Percentiles rank a stretch among this genome's conserved stretches.
Evolutionary conservation across 2,888 invertebrate species (phyloP).

Genomic region (Apantesis nais): DNA sequence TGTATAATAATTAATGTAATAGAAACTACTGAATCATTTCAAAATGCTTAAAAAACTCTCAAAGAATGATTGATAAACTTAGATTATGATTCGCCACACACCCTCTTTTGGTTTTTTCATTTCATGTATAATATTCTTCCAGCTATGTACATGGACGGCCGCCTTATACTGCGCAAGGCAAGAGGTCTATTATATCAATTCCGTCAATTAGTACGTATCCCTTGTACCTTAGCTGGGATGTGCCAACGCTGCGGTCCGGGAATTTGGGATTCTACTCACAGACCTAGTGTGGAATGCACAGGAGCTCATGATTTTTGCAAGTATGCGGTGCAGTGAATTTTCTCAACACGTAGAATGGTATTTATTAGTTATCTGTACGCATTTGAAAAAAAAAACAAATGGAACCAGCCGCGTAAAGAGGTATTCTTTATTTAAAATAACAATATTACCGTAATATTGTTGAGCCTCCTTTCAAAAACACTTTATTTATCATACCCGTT

Average conservation of each 20-base stretch:
- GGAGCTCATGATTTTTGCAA: conserved; percentile 88
- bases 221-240: conserved; percentile 94
- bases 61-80: too few relatives aligned
- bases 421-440: conserved; percentile 13
- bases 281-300: conserved; percentile 93
- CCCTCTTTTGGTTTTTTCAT: neutral
- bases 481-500: conserved; percentile 10
- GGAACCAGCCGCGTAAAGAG: neutral
- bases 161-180: conserved; percentile 95
- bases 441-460: conserved; percentile 1
- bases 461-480: conserved; percentile 3
- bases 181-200: conserved; percentile 96
- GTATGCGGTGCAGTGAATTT: conserved; percentile 68
- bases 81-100: too few relatives aligned
- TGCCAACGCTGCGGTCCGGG: conserved; percentile 96
- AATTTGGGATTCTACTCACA: conserved; percentile 97
- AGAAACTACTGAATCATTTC: too few relatives aligned
- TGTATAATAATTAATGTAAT: too few relatives aligned
- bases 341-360: neutral
- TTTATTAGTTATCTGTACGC: neutral
- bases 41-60: too few relatives aligned
- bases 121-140: conserved; percentile 38
- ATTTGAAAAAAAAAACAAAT: neutral
- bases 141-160: conserved; percentile 99
- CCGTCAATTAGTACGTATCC: conserved; percentile 93